These are phyloP conservation scores for Amyelois transitella DNA, from an alignment of 1,140 invertebrate species.

Conservation along the genomic window DNA sequence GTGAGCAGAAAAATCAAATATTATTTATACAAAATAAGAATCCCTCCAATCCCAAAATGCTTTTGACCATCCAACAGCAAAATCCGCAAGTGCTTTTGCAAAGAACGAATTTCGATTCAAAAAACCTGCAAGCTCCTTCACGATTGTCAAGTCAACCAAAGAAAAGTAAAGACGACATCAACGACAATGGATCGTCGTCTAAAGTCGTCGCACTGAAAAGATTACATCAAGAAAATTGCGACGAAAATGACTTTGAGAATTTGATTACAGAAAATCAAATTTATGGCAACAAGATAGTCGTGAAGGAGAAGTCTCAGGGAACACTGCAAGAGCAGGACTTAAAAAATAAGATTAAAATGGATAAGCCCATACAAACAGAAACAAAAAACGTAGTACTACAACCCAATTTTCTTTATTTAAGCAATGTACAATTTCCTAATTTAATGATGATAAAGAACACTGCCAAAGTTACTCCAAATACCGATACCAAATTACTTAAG, in stretches of 20 bases:
- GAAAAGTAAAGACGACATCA: slow-evolving; percentile 53
- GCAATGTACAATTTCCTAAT: slow-evolving; percentile 66
- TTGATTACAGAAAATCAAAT: slow-evolving; percentile 74
- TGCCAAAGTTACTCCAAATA: slow-evolving; percentile 26
- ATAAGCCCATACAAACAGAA: slow-evolving; percentile 33
- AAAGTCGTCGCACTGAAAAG: slow-evolving; percentile 68
- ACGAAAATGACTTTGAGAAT: slow-evolving; percentile 73
- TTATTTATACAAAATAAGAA: slow-evolving; percentile 60
- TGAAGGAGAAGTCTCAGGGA: slow-evolving; percentile 70
- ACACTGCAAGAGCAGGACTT: slow-evolving; percentile 60
- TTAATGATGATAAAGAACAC: slow-evolving; percentile 64
- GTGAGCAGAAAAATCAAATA: slow-evolving; percentile 57
- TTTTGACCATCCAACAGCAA: slow-evolving; percentile 55
- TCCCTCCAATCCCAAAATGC: slow-evolving; percentile 48
- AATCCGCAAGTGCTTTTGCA: slow-evolving; percentile 52
- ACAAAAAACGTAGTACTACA: slow-evolving; percentile 51
- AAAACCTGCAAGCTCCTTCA: slow-evolving; percentile 66
- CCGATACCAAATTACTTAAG: slow-evolving; percentile 31
- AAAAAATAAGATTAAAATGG: slow-evolving; percentile 39
- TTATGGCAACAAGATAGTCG: slow-evolving; percentile 73
- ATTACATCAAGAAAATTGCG: slow-evolving; percentile 63
- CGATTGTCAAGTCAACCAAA: slow-evolving; percentile 50
- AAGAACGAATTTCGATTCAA: slow-evolving; percentile 53
- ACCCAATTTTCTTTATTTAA: slow-evolving; percentile 65
- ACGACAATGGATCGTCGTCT: slow-evolving; percentile 40